Conservation (phyloP, 2,888 invertebrate species). For the Herminia tarsipennalis region DNA sequence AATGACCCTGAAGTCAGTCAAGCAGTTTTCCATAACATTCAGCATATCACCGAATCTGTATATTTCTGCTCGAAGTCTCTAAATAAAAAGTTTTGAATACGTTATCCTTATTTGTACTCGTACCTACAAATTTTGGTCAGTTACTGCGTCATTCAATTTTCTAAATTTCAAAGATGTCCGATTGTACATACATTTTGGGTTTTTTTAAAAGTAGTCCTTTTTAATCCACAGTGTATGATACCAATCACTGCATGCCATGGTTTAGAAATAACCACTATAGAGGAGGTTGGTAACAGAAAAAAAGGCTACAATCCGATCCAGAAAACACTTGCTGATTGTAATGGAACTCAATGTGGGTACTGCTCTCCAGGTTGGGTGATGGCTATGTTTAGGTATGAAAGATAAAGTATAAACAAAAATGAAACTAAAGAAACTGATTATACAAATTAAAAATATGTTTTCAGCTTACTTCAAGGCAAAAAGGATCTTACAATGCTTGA, state of each 20-base stretch:
- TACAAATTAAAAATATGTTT: slow-evolving; percentile 5
- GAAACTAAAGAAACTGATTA: background rate
- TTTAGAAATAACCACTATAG: slow-evolving; percentile 88
- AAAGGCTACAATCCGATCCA: slow-evolving; percentile 88
- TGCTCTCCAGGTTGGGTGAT: slow-evolving; percentile 91
- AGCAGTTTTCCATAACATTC: too few species aligned
- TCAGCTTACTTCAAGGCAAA: slow-evolving; percentile 31
- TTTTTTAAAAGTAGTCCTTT: too few species aligned
- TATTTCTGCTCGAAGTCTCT: background rate
- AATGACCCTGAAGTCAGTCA: too few species aligned
- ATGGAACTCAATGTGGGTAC: slow-evolving; percentile 89
- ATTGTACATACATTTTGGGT: too few species aligned
- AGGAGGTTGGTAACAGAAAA: slow-evolving; percentile 88
- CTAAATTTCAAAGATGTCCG: too few species aligned
- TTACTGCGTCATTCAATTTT: too few species aligned
- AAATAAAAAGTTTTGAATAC: background rate
- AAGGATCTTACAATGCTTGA: slow-evolving; percentile 61
- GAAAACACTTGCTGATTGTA: slow-evolving; percentile 82
- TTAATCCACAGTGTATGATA: slow-evolving; percentile 85
- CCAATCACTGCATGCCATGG: slow-evolving; percentile 86
- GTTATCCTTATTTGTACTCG: background rate
- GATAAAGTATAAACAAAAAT: background rate
- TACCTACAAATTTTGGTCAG: too few species aligned
- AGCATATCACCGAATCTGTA: too few species aligned
- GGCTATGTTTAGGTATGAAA: slow-evolving; percentile 89